Base-by-base conservation (phyloP, 1,140 invertebrate genomes). In the Euborellia annulipes region DNA sequence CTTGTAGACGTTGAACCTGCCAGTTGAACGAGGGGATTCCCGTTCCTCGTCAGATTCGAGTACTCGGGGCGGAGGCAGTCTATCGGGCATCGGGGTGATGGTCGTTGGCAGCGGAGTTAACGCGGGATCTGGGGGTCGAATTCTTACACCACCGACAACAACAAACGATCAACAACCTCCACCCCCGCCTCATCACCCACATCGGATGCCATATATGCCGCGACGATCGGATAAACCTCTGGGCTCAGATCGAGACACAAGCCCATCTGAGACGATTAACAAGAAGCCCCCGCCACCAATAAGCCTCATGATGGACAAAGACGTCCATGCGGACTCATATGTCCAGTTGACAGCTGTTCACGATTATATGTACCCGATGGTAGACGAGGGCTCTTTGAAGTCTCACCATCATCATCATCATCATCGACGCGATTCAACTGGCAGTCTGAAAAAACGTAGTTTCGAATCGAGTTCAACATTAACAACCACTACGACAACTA, bases 331-430 rank as follows among this genome's bases (percentile, higher is more conserved):
- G 11, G 23, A 86, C 63, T 80, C 84, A 14, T 92, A 92, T 58
- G 86, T 92, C 36, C 85, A 89, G 56, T 72, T 92, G 55, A 80
- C 80, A 16, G 70, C 79, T 38, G 72, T 79, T 38, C 83, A 86
- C 56, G 85, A 89, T 43, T 89, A 88, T 63, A 76, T 80, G 46
- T 88, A 88, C 65, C 82, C 84, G 2, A 70, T 77, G 47, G 71
- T 84, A 47, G 78, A 82, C 30, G 75, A 77, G 50, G 68, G 68
- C 3, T 71, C 71, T 51, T 60, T 61, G 32, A 58, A 58, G 43
- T 54, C 59, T 43, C 53, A 59, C 32, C 61, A 42, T 27, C 23
- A 27, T 27, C 23, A 46, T 16, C 38, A 43, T n/a, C n/a, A 34
- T 22, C n/a, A 18, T 14, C 59, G 70, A 30, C 66, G 70, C 30